phyloP scores from a whole-genome alignment of 2,113 vertebrate species.

The Aramus guarauna region DNA sequence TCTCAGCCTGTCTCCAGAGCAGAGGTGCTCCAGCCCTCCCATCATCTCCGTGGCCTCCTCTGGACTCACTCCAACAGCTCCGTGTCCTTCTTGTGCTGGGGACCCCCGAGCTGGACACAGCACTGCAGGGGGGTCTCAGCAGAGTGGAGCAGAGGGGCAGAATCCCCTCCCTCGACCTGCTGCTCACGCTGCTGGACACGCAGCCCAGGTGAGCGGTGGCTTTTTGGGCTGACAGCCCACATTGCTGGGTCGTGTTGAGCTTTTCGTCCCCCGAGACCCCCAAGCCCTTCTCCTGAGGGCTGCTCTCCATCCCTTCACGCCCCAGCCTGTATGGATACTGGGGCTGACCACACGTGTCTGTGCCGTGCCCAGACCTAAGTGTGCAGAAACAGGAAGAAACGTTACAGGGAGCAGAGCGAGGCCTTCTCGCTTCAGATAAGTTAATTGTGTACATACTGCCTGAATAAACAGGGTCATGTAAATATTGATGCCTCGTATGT shows the following conservation, averaged over 20 bases:
- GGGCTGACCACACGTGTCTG: accelerated
- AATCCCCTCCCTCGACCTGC: not conserved
- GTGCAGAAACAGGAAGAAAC: not conserved
- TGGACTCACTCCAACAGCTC: too few relatives aligned
- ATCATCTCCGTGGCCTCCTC: too few relatives aligned
- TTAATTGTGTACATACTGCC: not conserved
- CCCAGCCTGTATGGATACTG: accelerated
- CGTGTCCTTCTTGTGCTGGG: too few relatives aligned
- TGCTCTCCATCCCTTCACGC: not conserved
- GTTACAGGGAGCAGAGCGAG: not conserved
- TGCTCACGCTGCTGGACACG: not conserved
- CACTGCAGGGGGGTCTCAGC: too few relatives aligned
- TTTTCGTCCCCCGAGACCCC: accelerated
- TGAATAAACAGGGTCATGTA: not conserved
- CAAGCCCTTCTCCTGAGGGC: too few relatives aligned
- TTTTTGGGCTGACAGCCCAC: not conserved
- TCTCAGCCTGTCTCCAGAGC: too few relatives aligned
- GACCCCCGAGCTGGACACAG: too few relatives aligned
- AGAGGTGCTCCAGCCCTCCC: too few relatives aligned
- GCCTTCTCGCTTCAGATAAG: not conserved
- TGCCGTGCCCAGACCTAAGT: accelerated
- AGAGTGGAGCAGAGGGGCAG: not conserved
- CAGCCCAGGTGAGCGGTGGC: accelerated
- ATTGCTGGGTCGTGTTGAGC: accelerated
- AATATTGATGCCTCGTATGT: conserved; percentile 19